Conservation (phyloP, 2,113 vertebrate genomes). For the Felis chaus region DNA sequence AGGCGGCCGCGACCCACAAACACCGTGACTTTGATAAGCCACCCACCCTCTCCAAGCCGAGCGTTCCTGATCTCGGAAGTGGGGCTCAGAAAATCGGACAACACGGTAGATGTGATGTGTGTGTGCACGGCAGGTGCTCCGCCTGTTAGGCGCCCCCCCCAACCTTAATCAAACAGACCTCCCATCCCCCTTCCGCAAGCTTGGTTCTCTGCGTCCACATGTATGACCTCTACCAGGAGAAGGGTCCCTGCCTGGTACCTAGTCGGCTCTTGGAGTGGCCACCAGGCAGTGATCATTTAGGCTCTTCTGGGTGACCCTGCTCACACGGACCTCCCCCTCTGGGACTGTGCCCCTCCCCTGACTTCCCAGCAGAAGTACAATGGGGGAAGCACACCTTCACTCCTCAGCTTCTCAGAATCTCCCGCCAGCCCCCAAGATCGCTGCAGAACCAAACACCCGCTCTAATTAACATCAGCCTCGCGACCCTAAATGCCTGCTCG, state of each 20-base stretch:
- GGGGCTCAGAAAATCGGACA: not conserved
- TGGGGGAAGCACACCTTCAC: not conserved
- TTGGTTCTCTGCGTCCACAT: not conserved
- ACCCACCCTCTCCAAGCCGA: not conserved
- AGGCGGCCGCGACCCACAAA: not conserved
- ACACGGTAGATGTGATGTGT: not conserved
- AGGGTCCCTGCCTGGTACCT: not conserved
- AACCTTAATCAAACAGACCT: too few species aligned
- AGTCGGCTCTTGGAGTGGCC: not conserved
- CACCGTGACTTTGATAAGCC: not conserved
- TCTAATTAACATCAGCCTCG: not conserved
- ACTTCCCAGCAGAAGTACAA: not conserved
- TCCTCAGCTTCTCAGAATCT: not conserved
- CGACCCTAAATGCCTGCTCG: not conserved
- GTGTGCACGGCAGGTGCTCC: not conserved
- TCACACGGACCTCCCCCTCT: not conserved
- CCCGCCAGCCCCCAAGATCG: not conserved
- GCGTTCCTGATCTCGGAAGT: not conserved
- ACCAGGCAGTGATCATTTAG: not conserved
- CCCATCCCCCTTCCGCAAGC: not conserved
- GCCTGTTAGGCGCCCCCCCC: accelerated
- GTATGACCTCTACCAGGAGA: not conserved
- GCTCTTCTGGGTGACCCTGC: not conserved
- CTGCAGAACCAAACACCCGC: not conserved
- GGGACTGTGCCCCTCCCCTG: accelerated